Conservation (phyloP, 2,797 vertebrate species). For the Octomys mimax region DNA sequence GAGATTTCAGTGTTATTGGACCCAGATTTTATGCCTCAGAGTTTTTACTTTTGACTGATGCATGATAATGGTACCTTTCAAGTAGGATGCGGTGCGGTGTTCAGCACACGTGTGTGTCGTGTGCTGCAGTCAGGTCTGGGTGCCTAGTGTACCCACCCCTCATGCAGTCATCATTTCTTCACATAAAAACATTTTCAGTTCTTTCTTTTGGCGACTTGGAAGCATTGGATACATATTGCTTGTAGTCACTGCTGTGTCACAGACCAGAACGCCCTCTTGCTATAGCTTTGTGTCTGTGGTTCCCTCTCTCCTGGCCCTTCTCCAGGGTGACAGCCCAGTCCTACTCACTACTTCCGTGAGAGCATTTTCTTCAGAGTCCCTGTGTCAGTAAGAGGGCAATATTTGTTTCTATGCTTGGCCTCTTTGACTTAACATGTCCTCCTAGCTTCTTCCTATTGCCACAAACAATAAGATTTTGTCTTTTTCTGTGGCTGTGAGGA, state of each 20-base stretch:
- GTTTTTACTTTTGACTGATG: not conserved
- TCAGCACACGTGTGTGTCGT: not conserved
- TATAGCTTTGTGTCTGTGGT: no score
- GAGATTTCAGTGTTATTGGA: not conserved
- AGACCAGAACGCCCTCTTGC: no score
- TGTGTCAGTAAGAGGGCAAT: not conserved
- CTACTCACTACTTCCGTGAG: not conserved
- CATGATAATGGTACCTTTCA: not conserved
- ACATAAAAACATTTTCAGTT: not conserved
- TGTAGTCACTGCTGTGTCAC: not conserved
- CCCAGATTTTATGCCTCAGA: conserved; percentile 19
- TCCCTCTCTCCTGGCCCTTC: not conserved
- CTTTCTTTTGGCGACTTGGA: not conserved
- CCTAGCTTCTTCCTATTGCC: not conserved
- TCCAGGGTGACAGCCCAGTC: not conserved
- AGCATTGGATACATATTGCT: not conserved
- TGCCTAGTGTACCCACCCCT: not conserved
- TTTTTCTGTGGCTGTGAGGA: not conserved
- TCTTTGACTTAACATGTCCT: not conserved
- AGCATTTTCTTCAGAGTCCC: not conserved
- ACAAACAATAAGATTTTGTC: not conserved
- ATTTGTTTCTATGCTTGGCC: not conserved
- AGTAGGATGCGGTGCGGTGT: not conserved
- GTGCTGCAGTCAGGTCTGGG: not conserved
- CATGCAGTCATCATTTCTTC: not conserved